A percentile compares a stretch with the other conserved stretches of the same genome.
phyloP scores from a whole-genome alignment of 1,140 invertebrate genomes.

The Drosophila albomicans region DNA sequence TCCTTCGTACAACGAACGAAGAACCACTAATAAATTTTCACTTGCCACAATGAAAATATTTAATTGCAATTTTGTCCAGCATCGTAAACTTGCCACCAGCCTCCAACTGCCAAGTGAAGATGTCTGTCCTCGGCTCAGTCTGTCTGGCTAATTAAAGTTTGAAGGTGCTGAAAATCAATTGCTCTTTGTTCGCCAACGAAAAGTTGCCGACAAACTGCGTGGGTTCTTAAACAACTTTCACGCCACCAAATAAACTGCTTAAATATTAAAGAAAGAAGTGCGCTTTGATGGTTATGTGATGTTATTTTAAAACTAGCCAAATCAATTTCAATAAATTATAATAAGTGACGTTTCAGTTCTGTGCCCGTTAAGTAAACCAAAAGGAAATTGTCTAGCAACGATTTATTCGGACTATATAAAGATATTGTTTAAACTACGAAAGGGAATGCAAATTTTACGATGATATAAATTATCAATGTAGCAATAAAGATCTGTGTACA shows the following conservation, averaged over 20 bases:
- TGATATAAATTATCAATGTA: no score
- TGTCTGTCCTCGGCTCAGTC: constrained; percentile 6
- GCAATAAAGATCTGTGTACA: no score
- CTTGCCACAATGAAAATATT: constrained; percentile 55
- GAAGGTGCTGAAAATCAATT: constrained; percentile 52
- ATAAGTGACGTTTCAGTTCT: no score
- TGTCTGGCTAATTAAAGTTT: constrained; percentile 54
- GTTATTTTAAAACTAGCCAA: not conserved
- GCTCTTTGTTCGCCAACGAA: constrained; percentile 14
- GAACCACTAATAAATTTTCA: constrained; percentile 62
- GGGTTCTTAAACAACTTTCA: constrained; percentile 1
- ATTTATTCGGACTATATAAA: no score
- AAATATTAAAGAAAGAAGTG: not conserved
- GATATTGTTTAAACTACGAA: no score
- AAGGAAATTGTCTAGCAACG: no score
- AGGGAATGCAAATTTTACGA: no score
- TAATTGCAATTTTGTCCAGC: constrained; percentile 46
- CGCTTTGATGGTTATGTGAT: no score
- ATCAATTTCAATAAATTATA: not conserved
- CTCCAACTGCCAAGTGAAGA: not conserved
- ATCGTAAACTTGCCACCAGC: constrained; percentile 27
- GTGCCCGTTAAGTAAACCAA: no score
- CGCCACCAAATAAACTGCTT: not conserved
- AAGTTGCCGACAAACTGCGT: not conserved
- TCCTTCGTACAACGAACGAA: constrained; percentile 34